Evolutionary conservation across 1,140 invertebrate genomes (phyloP), one percentile per base, ranked within the genome.

Genomic region (Orchesella cincta): DNA sequence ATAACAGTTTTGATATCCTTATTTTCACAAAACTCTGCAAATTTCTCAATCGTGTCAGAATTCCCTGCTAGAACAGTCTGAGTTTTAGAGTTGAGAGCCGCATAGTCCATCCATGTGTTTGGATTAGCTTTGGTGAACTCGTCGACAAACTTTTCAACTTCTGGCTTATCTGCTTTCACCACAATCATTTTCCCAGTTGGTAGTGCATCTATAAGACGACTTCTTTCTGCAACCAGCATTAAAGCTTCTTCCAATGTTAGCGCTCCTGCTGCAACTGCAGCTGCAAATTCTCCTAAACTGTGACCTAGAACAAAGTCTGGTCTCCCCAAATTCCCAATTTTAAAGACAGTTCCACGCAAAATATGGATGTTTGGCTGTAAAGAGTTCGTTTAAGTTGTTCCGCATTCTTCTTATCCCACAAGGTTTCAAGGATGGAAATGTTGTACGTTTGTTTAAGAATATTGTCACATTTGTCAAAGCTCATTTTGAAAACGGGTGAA

Each of bases 211-310:
- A 80, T 73, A 12, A 80, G 46, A 46, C 36, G 34, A 26, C 76
- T 77, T 71, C 79, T 26, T 26, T 36, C 54, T 18, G 75, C 34
- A 1, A 80, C 76, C 1, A 80, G 46, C 2, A 31, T 29, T n/a
- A 77, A 46, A n/a, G 76, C 79, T 20, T 75, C 67, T 54, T 76
- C 51, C 16, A 80, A 52, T 20, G 28, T 75, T 35, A 80, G 33
- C 1, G 78, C 62, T 75, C 79, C 79, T 2, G 76, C 74, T 0
- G 73, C 73, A 0, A 77, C 74, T 0, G 79, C 76, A 12, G 79
- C 79, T 14, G 73, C 73, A 52, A 78, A 80, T 76, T 80, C 79
- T 14, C 79, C 79, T 1, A 78, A 70, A 29, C 76, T 78, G 70
- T 80, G 79, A 1, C 79, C 79, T 0, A 80, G 33, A 1, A 80